Evolutionary conservation across 2,113 vertebrate species (phyloP).

Genomic region (Paramisgurnus dabryanus): DNA sequence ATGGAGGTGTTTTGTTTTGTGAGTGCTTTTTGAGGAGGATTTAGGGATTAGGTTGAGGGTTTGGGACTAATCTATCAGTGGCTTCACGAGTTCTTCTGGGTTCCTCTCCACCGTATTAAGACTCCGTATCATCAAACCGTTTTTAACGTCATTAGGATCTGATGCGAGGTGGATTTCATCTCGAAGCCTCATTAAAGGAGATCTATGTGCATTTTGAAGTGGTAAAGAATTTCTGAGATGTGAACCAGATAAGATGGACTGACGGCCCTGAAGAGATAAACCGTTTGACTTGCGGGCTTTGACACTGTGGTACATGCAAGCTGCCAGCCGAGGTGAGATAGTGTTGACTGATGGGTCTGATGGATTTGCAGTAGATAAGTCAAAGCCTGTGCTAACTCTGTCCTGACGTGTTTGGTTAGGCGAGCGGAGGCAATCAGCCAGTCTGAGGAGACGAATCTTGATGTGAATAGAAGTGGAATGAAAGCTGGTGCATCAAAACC

Average conservation of each 20-base stretch:
- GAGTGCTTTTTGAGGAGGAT: constrained; percentile 18
- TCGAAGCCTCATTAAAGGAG: neutral
- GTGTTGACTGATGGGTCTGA: neutral
- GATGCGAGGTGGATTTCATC: constrained; percentile 5
- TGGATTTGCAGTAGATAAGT: neutral
- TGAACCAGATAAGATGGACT: neutral
- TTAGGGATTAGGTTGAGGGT: constrained; percentile 29
- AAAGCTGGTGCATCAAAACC: neutral
- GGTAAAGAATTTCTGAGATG: neutral
- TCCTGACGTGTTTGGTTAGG: neutral
- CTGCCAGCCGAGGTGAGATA: neutral
- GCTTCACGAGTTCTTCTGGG: neutral
- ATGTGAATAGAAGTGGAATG: constrained; percentile 1
- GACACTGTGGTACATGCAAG: neutral
- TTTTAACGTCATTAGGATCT: neutral
- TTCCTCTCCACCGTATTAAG: constrained; percentile 14
- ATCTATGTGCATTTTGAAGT: neutral
- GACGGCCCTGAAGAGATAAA: neutral
- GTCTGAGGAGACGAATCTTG: neutral
- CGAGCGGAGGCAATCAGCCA: neutral
- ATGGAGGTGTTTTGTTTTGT: constrained; percentile 18
- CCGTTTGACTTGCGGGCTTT: constrained; percentile 3
- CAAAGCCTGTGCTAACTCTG: neutral
- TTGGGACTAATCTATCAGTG: constrained; percentile 23
- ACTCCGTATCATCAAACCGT: neutral